phyloP scores from a whole-genome alignment of 1,140 invertebrate genomes.

The Amphibalanus amphitrite region DNA sequence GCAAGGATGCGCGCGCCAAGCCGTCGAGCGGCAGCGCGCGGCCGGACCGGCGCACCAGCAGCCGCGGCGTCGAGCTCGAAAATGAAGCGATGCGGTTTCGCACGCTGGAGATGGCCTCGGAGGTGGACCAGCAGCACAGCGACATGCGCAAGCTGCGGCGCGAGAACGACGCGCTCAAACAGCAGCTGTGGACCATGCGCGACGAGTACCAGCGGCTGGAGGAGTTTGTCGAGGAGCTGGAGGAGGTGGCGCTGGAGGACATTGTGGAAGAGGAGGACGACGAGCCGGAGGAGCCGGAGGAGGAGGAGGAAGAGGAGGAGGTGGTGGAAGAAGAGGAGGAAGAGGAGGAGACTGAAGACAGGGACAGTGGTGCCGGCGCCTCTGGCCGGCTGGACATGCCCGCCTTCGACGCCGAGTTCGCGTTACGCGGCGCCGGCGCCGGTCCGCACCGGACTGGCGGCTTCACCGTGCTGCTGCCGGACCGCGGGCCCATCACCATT shows the following conservation, averaged over 20 bases:
- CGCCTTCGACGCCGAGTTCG: background rate
- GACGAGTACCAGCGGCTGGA: conserved; percentile 75
- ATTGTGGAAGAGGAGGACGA: conserved; percentile 21
- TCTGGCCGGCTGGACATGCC: conserved; percentile 5
- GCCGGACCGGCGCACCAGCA: conserved; percentile 48
- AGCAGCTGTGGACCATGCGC: conserved; percentile 66
- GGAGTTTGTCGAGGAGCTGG: conserved; percentile 43
- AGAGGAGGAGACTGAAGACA: conserved; percentile 25
- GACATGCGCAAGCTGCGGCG: conserved; percentile 70
- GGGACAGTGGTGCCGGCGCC: conserved; percentile 25
- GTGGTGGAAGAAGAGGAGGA: conserved; percentile 16
- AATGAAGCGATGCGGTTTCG: conserved; percentile 76
- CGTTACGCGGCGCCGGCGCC: conserved; percentile 1
- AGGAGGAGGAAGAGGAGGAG: conserved; percentile 13
- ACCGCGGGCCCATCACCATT: conserved; percentile 24
- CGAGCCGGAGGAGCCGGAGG: conserved; percentile 15
- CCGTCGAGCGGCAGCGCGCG: conserved; percentile 21
- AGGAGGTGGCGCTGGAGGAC: conserved; percentile 16
- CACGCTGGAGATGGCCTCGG: conserved; percentile 81
- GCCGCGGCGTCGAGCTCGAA: conserved; percentile 33
- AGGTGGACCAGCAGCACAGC: conserved; percentile 74
- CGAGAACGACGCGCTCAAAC: conserved; percentile 66
- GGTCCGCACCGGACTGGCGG: conserved; percentile 1
- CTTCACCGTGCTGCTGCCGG: conserved; percentile 21
- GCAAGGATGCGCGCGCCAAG: background rate